These are phyloP conservation scores for Planiliza haematocheilus DNA, from an alignment of 2,113 vertebrate species.

Conservation along the genomic window DNA sequence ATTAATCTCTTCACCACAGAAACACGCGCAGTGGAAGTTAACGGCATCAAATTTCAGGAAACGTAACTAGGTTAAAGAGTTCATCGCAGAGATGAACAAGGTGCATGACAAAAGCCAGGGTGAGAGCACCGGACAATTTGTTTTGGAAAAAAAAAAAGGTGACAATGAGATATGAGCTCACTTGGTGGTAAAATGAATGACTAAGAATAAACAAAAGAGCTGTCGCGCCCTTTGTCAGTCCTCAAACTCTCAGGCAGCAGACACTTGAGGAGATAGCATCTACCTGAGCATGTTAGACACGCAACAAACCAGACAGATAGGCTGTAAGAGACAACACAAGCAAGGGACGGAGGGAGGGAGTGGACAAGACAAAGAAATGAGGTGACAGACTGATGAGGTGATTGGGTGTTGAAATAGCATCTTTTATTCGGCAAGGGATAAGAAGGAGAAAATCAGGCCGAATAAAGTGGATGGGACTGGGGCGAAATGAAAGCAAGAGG, in stretches of 20 bases:
- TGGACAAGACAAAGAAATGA: constrained; percentile 26
- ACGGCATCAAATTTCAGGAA: background rate
- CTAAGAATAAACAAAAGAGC: constrained; percentile 14
- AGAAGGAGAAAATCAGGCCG: background rate
- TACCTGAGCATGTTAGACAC: constrained; percentile 72
- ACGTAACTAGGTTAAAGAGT: background rate
- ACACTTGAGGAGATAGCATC: constrained; percentile 76
- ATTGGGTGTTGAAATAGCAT: constrained; percentile 22
- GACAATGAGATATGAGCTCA: constrained; percentile 15
- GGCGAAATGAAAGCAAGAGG: constrained; percentile 55
- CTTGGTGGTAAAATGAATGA: constrained; percentile 25
- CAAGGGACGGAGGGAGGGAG: constrained; percentile 6
- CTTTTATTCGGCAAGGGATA: background rate
- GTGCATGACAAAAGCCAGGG: background rate
- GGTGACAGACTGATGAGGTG: constrained; percentile 61
- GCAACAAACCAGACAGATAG: constrained; percentile 70
- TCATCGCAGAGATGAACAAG: constrained; percentile 20
- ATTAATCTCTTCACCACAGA: background rate
- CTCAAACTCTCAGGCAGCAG: constrained; percentile 49
- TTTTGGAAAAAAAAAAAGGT: constrained; percentile 21
- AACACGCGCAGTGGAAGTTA: constrained; percentile 1
- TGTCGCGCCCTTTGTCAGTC: constrained; percentile 34
- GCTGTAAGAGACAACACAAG: constrained; percentile 71
- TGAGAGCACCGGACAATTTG: constrained; percentile 11
- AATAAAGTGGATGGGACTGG: background rate